Percentiles rank a stretch among this genome's conserved stretches.
phyloP scores from a whole-genome alignment of 2,888 invertebrate genomes.

The Acronicta aceris region DNA sequence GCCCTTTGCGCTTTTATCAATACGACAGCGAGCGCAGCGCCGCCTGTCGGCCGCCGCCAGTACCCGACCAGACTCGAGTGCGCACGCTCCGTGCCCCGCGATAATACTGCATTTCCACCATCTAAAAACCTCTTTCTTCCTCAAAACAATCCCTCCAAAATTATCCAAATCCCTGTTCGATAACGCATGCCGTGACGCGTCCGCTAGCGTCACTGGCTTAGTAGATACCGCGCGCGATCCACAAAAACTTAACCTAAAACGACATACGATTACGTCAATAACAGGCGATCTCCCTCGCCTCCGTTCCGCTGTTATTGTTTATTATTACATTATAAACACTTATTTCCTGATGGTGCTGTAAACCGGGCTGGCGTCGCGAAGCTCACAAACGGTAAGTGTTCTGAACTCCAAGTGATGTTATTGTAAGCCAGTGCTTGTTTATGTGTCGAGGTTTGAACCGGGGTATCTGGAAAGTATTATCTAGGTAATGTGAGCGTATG shows the following conservation, averaged over 20 bases:
- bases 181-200: constrained; percentile 58
- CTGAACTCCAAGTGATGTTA: constrained; percentile 57
- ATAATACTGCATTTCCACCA: constrained; percentile 77
- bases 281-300: constrained; percentile 58
- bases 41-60: constrained; percentile 78
- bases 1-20: constrained; percentile 86
- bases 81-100: constrained; percentile 82
- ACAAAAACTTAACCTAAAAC: constrained; percentile 65
- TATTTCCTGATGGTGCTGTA: constrained; percentile 68
- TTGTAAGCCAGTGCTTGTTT: constrained; percentile 59
- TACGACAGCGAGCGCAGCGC: constrained; percentile 75
- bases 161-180: constrained; percentile 58
- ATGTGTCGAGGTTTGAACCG: constrained; percentile 50
- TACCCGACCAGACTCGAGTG: constrained; percentile 75
- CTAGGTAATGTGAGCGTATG: constrained; percentile 68
- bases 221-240: constrained; percentile 56
- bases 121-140: constrained; percentile 69
- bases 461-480: constrained; percentile 66
- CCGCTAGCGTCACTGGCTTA: constrained; percentile 47
- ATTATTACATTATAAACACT: constrained; percentile 64
- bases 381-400: constrained; percentile 76
- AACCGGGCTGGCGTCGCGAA: constrained; percentile 58
- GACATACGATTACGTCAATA: constrained; percentile 72
- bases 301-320: constrained; percentile 73
- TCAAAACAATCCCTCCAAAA: constrained; percentile 77